Percentiles rank a stretch among this genome's conserved stretches.
Conservation (phyloP, 2,113 vertebrate species). For the Pantherophis guttatus region DNA sequence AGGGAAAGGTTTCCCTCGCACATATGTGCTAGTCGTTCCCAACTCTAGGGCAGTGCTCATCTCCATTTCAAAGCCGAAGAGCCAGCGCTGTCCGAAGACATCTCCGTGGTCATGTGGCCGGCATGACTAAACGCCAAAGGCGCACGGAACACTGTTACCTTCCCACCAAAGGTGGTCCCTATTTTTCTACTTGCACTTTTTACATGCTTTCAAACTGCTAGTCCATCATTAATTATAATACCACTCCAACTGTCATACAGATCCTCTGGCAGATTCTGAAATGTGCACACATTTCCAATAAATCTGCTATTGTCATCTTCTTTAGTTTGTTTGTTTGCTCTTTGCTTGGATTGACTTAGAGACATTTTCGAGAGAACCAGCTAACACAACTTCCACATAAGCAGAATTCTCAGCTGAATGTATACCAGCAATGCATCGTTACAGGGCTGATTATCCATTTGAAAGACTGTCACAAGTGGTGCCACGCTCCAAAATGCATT, state of each 20-base stretch:
- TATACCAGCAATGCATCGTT: constrained; percentile 20
- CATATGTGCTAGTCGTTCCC: too few species aligned
- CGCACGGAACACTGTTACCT: too few species aligned
- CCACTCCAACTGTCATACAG: not conserved
- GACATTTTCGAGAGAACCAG: constrained; percentile 26
- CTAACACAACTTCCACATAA: not conserved
- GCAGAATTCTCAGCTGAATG: not conserved
- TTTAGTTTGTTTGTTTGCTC: constrained; percentile 33
- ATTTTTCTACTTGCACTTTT: too few species aligned
- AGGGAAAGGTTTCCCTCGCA: too few species aligned
- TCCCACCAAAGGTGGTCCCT: too few species aligned
- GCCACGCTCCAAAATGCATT: constrained; percentile 53
- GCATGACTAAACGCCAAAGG: too few species aligned
- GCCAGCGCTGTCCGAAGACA: too few species aligned
- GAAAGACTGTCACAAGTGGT: constrained; percentile 55
- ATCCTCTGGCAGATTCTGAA: not conserved
- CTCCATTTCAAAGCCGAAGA: too few species aligned
- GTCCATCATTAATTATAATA: not conserved
- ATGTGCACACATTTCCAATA: not conserved
- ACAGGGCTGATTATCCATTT: constrained; percentile 31
- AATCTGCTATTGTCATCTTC: not conserved
- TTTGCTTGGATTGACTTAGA: constrained; percentile 37
- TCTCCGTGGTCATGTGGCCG: too few species aligned
- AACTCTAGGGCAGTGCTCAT: too few species aligned
- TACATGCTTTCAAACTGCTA: too few species aligned